A percentile compares a stretch with the other conserved stretches of the same genome.
Conservation (phyloP, 2,888 invertebrate species). For the Drosophila merina region DNA sequence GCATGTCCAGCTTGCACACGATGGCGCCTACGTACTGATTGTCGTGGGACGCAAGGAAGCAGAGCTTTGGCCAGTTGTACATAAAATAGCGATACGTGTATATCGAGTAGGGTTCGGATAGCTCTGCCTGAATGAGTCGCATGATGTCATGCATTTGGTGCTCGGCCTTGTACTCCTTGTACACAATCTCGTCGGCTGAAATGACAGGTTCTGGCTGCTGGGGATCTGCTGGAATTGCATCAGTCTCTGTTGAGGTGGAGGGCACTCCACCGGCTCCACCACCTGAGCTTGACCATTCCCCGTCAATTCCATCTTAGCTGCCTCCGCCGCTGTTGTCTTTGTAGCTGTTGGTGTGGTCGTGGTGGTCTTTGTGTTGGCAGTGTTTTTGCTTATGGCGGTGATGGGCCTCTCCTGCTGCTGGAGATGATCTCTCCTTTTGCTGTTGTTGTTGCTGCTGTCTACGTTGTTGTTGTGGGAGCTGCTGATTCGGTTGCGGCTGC, state of each 20-base stretch:
- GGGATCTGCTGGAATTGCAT: conserved; percentile 23
- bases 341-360: conserved; percentile 32
- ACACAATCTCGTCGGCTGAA: conserved; percentile 82
- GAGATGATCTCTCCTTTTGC: conserved; percentile 15
- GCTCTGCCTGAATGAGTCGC: conserved; percentile 99
- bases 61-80: conserved; percentile 99
- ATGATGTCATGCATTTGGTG: conserved; percentile 99
- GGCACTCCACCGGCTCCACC: conserved; percentile 2
- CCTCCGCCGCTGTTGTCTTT: conserved; percentile 19
- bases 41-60: conserved; percentile 96
- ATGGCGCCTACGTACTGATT: conserved; percentile 97
- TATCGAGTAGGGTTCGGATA: conserved; percentile 99
- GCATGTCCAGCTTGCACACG: conserved; percentile 98
- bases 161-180: conserved; percentile 95
- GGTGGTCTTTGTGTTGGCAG: conserved; percentile 64
- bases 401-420: conserved; percentile 31
- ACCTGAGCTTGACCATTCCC: conserved; percentile 13
- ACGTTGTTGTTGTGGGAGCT: conserved; percentile 35
- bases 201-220: conserved; percentile 62
- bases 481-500: conserved; percentile 11
- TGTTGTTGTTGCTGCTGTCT: conserved; percentile 46
- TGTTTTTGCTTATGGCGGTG: conserved; percentile 58
- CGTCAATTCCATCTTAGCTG: conserved; percentile 8
- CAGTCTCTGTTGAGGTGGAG: conserved; percentile 17
- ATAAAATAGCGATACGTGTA: conserved; percentile 99